A percentile compares a stretch with the other conserved stretches of the same genome.
Conservation (phyloP, 2,888 invertebrate species). For the Crematogaster levior region DNA sequence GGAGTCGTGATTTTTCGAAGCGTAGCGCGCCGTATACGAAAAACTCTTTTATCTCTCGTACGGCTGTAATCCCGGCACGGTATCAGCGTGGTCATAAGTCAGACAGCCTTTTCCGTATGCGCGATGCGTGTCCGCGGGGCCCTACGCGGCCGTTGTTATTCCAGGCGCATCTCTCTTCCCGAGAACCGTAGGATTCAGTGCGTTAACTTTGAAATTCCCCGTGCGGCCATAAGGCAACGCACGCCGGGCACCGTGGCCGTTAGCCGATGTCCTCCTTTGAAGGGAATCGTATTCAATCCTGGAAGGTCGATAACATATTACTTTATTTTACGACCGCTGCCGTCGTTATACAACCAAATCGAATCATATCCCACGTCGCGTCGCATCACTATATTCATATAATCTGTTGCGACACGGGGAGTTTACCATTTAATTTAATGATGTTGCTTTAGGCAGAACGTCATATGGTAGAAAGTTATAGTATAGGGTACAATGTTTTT, state of each 20-base stretch:
- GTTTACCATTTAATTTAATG: neutral
- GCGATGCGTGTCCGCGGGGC: constrained; percentile 72
- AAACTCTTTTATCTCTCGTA: constrained; percentile 62
- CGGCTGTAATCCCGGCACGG: constrained; percentile 57
- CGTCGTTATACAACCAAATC: neutral
- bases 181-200: constrained; percentile 79
- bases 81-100: constrained; percentile 69
- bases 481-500: no score
- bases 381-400: neutral
- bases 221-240: constrained; percentile 67
- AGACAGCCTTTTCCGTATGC: constrained; percentile 79
- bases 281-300: constrained; percentile 57
- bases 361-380: neutral
- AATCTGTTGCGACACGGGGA: neutral
- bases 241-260: constrained; percentile 60
- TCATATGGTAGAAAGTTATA: neutral
- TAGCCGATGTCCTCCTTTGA: constrained; percentile 57
- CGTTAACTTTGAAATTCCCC: constrained; percentile 79
- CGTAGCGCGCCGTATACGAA: constrained; percentile 25
- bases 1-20: constrained; percentile 13
- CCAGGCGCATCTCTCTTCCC: constrained; percentile 80
- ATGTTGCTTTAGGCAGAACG: neutral
- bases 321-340: constrained; percentile 22
- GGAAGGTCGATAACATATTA: constrained; percentile 17
- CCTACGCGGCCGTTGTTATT: constrained; percentile 79